Conservation (phyloP, 2,888 invertebrate species). For the Diabrotica balteata region DNA sequence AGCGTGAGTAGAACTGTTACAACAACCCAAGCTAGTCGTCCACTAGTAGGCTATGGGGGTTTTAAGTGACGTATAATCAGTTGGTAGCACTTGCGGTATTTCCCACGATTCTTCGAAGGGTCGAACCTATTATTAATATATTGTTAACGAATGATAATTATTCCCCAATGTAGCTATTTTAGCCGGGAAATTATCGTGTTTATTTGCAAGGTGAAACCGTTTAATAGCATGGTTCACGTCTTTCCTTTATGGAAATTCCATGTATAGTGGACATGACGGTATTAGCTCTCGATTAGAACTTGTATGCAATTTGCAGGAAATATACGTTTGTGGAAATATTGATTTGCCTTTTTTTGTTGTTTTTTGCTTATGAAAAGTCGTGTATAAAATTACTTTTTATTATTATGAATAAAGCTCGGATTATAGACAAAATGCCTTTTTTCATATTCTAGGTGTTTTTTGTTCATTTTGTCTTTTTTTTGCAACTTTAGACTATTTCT, state of each 20-base stretch:
- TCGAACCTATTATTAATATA: slow-evolving; percentile 60
- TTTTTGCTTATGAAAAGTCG: too few species aligned
- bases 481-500: too few species aligned
- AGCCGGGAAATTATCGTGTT: slow-evolving; percentile 29
- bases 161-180: slow-evolving; percentile 49
- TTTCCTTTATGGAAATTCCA: slow-evolving; percentile 7
- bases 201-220: slow-evolving; percentile 26
- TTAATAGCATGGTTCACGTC: slow-evolving; percentile 9
- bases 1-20: slow-evolving; percentile 51
- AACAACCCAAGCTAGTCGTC: slow-evolving; percentile 43
- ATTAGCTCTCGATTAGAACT: slow-evolving; percentile 1
- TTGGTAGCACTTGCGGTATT: slow-evolving; percentile 59
- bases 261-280: background rate
- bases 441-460: too few species aligned
- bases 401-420: too few species aligned
- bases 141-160: slow-evolving; percentile 59
- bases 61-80: slow-evolving; percentile 61
- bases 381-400: too few species aligned
- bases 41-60: slow-evolving; percentile 51
- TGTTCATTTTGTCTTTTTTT: too few species aligned
- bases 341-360: too few species aligned
- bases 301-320: slow-evolving; percentile 5
- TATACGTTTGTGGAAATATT: too few species aligned
- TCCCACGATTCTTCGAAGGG: slow-evolving; percentile 59
- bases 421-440: too few species aligned